Evolutionary conservation across 2,113 vertebrate species (phyloP).

Genomic region (Dicaeum eximium): DNA sequence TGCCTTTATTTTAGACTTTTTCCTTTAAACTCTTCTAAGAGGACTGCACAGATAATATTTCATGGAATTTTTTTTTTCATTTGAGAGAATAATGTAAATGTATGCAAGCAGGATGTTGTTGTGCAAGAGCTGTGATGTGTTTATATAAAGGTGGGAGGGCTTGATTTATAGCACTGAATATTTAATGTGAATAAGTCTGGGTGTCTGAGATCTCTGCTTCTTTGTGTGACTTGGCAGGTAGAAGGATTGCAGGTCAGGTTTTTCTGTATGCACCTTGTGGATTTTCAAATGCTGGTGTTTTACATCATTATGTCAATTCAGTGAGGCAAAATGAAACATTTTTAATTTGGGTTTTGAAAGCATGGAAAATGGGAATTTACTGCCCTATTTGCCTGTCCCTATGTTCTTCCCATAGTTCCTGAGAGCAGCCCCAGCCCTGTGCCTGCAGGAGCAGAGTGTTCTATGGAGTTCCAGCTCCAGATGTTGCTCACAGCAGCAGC

Average conservation of each 20-base stretch:
- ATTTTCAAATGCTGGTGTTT: not conserved
- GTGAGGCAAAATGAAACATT: not conserved
- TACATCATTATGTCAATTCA: not conserved
- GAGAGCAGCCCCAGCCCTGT: not conserved
- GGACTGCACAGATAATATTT: not conserved
- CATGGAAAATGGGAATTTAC: not conserved
- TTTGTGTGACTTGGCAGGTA: not conserved
- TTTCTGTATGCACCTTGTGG: not conserved
- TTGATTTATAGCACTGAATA: slow-evolving; percentile 50
- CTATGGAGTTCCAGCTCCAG: not conserved
- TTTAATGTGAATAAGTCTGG: slow-evolving; percentile 45
- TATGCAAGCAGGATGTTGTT: slow-evolving; percentile 22
- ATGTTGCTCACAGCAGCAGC: not conserved
- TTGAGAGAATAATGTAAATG: not conserved
- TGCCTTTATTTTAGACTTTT: not conserved
- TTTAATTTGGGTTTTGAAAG: not conserved
- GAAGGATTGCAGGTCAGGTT: not conserved
- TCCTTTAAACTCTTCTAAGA: not conserved
- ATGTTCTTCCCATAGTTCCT: not conserved
- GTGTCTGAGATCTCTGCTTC: not conserved
- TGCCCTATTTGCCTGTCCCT: not conserved
- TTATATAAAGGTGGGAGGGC: slow-evolving; percentile 36
- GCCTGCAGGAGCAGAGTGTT: not conserved
- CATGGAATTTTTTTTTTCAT: not conserved
- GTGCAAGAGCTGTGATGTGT: slow-evolving; percentile 28